Conservation (phyloP, 2,888 invertebrate genomes). For the Lampropteryx suffumata region DNA sequence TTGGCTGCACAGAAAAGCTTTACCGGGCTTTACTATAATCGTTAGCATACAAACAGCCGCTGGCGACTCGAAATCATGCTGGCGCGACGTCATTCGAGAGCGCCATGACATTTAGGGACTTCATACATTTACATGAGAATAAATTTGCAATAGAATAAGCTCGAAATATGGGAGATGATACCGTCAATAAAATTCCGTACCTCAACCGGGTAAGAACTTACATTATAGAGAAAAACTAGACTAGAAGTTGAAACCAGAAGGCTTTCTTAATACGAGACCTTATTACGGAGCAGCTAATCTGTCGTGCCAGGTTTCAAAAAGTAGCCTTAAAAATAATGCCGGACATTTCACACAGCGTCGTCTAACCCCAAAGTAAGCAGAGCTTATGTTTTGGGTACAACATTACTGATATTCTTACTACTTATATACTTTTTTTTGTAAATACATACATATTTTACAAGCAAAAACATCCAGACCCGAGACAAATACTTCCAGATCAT, state of each 20-base stretch:
- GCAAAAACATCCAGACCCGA: too few relatives aligned
- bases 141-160: constrained; percentile 18
- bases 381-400: too few relatives aligned
- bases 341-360: too few relatives aligned
- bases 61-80: constrained; percentile 18
- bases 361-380: too few relatives aligned
- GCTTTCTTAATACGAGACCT: too few relatives aligned
- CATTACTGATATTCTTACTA: too few relatives aligned
- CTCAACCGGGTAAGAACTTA: constrained; percentile 10
- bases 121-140: constrained; percentile 26
- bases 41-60: constrained; percentile 23
- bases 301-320: too few relatives aligned
- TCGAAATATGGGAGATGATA: constrained; percentile 13
- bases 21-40: constrained; percentile 7
- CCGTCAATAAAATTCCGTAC: constrained; percentile 17
- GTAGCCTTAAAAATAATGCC: too few relatives aligned
- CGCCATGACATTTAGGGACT: constrained; percentile 15
- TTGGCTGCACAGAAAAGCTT: constrained; percentile 8
- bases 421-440: too few relatives aligned
- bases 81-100: constrained; percentile 7
- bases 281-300: too few relatives aligned
- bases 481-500: too few relatives aligned
- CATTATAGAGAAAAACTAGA: neutral
- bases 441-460: too few relatives aligned
- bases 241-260: neutral